These are phyloP conservation scores for Strigamia crassipes DNA, from an alignment of 2,888 invertebrate genomes.

Conservation along the genomic window DNA sequence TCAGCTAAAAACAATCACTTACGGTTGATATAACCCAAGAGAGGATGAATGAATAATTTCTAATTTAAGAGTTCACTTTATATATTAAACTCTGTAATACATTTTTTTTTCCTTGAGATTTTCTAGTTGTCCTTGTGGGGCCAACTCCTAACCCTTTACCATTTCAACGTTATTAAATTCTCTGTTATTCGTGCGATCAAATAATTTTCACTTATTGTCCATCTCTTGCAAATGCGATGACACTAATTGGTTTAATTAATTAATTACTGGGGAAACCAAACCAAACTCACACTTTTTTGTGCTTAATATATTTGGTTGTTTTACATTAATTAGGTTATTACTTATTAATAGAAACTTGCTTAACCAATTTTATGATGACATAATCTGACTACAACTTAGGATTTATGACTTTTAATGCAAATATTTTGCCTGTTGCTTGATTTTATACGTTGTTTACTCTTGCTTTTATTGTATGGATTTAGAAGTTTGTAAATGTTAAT, in stretches of 20 bases:
- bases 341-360: not conserved
- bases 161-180: not conserved
- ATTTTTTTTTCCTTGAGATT: not conserved
- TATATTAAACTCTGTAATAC: not conserved
- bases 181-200: not conserved
- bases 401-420: not conserved
- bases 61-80: not conserved
- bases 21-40: not conserved
- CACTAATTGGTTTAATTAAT: not conserved
- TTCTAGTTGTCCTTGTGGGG: conserved; percentile 10
- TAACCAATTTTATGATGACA: not conserved
- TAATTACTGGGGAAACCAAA: not conserved
- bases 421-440: not conserved
- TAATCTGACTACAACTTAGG: not conserved
- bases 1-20: not conserved
- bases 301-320: not conserved
- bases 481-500: not conserved
- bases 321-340: not conserved
- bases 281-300: not conserved
- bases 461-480: not conserved
- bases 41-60: not conserved
- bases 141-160: not conserved
- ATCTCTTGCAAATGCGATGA: not conserved
- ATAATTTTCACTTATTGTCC: conserved; percentile 13
- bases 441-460: not conserved